Base-by-base conservation (phyloP, 2,888 invertebrate species). In the Girardia tigrina region DNA sequence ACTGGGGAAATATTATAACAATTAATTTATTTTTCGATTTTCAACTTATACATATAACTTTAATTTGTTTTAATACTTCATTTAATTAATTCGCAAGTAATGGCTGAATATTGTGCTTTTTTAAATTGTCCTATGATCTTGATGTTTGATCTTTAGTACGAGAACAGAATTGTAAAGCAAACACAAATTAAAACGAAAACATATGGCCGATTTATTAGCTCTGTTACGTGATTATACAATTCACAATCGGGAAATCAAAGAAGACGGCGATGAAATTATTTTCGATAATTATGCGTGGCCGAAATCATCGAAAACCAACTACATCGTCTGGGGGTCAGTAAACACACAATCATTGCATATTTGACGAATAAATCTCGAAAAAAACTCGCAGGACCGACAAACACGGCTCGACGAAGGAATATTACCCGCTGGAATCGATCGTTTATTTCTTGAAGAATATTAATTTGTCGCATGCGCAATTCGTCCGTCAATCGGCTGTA, bases 261-360 rank as follows among this genome's bases (percentile, higher is more conserved):
- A 97, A 86, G 90, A 91, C 75, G 93, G 94, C 82, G 90, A 88
- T 80, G 92, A 94, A 85, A 94, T 97, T 79, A 93, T 95, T 82
- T 98, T 98, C 84, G 95, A 95, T 8, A 97, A 99, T 86, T 93
- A 95, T 85, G 95, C 95, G 0, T 98, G 95, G 94, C 93, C 93
- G 0, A 95, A 94, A 87, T 92, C 90, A 88, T 94, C 94, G 2
- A 94, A 93, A 85, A 98, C 98, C 0, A 97, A 95, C 84, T 95
- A 94, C 84, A 88, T 93, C 81, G 91, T 92, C 87, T 97, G 90
- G 88, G 93, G 94, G 94, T 95, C 88, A 89, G 91, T 76, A 26
- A 26, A n/a, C n/a, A n/a, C n/a, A n/a, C n/a, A 56, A 56, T 56
- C 23, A 20, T 36, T 12, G 56, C n/a, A 56, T 56, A 20, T 56